Base-by-base conservation (phyloP, 2,113 vertebrate species). In the Rhombomys opimus region DNA sequence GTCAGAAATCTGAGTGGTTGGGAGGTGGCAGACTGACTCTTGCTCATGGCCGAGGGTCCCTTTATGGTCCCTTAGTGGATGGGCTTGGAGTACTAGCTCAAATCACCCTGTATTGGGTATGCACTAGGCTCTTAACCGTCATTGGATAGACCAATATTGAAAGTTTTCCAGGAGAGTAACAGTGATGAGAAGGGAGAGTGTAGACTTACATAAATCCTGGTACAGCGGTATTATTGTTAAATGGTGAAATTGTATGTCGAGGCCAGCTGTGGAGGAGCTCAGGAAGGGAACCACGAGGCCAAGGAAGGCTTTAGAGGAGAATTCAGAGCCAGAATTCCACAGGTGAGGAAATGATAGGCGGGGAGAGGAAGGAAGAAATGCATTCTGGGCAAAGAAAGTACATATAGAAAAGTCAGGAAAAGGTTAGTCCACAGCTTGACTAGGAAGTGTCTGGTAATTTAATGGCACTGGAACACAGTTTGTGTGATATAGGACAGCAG, bases 21-120 rank as follows among this genome's bases (percentile, higher is more conserved):
- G 68, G 91, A 91, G 54, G 87, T 90, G 73, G 85, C 77, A 93
- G 0, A 32, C 78, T 70, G 85, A 87, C 35, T 73, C 72, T 72
- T 82, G 76, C 41, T 93, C 65, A 63, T 80, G 89, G 65, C 13
- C 11, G 73, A 89, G 41, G 78, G 82, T 93, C 92, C 92, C 57
- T 77, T 87, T 11, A 12, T 30, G 41, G 54, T 14, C 61, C 61
- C 50, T 25, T 87, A 27, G 18, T 50, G 86, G n/a, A 8, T 10
- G 65, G 54, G 75, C 63, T 32, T 67, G 3, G 13, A 54, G 9
- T 41, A 23, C 23, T 46, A 41, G 63, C 17, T 23, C n/a, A 9
- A 59, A 27, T 85, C 65, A 70, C 30, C 70, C 50, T 87, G 38
- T 63, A n/a, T n/a, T n/a, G 73, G 15, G 4, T 46, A 4, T 89